Conservation (phyloP, 2,888 invertebrate species). For the Lottia gigantea region DNA sequence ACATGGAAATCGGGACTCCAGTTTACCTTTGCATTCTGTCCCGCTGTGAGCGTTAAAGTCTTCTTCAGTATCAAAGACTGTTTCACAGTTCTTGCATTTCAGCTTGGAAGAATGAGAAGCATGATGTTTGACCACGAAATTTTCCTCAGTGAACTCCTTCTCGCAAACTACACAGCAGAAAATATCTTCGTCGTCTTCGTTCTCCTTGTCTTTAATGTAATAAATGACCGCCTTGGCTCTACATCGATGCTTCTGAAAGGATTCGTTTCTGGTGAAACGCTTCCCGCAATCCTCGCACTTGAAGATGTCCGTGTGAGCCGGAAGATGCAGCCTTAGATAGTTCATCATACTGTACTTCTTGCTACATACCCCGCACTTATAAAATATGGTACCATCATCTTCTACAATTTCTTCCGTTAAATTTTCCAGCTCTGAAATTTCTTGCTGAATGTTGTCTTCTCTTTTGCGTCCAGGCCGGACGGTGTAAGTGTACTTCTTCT, state of each 20-base stretch:
- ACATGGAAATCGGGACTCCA: slow-evolving; percentile 39
- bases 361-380: slow-evolving; percentile 53
- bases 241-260: slow-evolving; percentile 52
- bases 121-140: slow-evolving; percentile 34
- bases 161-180: slow-evolving; percentile 38
- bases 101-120: slow-evolving; percentile 27
- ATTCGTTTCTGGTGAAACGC: slow-evolving; percentile 61
- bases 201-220: slow-evolving; percentile 21
- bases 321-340: slow-evolving; percentile 69
- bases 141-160: slow-evolving; percentile 32
- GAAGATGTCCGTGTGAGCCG: slow-evolving; percentile 65
- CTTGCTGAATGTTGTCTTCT: slow-evolving; percentile 15
- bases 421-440: slow-evolving; percentile 26
- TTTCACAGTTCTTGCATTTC: slow-evolving; percentile 32
- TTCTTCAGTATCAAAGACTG: slow-evolving; percentile 2
- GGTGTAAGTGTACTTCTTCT: slow-evolving; percentile 12
- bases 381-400: slow-evolving; percentile 32
- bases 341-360: slow-evolving; percentile 70
- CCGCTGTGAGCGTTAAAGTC: not conserved
- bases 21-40: slow-evolving; percentile 25
- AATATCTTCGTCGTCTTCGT: slow-evolving; percentile 30
- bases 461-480: not conserved
- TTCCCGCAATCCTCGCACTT: slow-evolving; percentile 64
- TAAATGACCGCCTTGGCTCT: slow-evolving; percentile 31
- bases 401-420: slow-evolving; percentile 35